These are phyloP conservation scores for Chrysomela aeneicollis DNA, from an alignment of 2,888 invertebrate species.

Conservation along the genomic window DNA sequence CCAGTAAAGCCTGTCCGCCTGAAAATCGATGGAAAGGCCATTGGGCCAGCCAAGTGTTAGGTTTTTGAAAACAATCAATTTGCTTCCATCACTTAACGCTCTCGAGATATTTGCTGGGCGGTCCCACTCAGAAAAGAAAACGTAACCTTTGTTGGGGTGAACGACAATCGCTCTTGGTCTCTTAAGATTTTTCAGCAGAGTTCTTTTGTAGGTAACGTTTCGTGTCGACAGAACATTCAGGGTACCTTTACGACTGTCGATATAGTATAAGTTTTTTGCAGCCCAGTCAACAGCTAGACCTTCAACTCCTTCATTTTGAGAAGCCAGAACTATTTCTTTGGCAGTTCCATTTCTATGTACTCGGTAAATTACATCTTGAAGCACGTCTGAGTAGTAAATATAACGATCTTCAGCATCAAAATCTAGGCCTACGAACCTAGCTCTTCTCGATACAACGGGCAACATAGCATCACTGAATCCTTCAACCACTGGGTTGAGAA, in stretches of 20 bases:
- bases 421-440: constrained; percentile 93
- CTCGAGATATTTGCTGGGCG: constrained; percentile 95
- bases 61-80: constrained; percentile 86
- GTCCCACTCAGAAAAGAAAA: constrained; percentile 97
- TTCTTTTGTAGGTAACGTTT: constrained; percentile 84
- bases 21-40: constrained; percentile 92
- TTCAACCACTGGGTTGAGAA: constrained; percentile 85
- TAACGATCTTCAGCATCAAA: constrained; percentile 90
- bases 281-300: constrained; percentile 96
- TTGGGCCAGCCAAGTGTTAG: constrained; percentile 97
- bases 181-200: constrained; percentile 85
- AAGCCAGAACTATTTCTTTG: constrained; percentile 89
- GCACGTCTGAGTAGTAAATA: constrained; percentile 97
- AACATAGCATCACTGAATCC: constrained; percentile 95
- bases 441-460: constrained; percentile 90
- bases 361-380: constrained; percentile 92
- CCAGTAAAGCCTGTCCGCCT: constrained; percentile 91
- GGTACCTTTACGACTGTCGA: constrained; percentile 93
- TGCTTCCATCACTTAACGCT: constrained; percentile 89
- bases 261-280: constrained; percentile 93
- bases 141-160: constrained; percentile 92
- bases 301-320: constrained; percentile 97
- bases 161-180: constrained; percentile 95
- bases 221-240: constrained; percentile 90
- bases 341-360: constrained; percentile 82